Evolutionary conservation across 2,113 vertebrate genomes (phyloP).

Genomic region (Amblyopsis rosae): DNA sequence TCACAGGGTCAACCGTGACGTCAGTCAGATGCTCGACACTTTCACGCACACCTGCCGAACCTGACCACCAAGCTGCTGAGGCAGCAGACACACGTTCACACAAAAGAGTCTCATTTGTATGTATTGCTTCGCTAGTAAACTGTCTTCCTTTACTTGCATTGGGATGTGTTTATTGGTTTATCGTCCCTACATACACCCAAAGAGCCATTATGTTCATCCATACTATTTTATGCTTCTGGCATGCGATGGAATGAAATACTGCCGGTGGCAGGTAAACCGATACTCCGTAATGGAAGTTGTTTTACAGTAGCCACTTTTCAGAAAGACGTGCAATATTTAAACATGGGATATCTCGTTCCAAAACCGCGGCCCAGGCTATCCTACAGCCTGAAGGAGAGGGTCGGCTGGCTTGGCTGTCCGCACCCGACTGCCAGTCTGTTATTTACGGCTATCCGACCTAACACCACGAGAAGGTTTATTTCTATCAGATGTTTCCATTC

Average conservation of each 20-base stretch:
- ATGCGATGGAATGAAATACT: conserved; percentile 62
- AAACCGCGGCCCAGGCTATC: conserved; percentile 49
- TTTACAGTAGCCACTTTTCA: conserved; percentile 75
- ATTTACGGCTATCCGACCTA: conserved; percentile 75
- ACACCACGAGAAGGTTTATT: conserved; percentile 75
- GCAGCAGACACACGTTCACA: conserved; percentile 12
- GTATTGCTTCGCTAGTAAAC: too few relatives aligned
- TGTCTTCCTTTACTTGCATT: background rate
- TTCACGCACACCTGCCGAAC: conserved; percentile 41
- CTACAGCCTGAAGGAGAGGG: conserved; percentile 57
- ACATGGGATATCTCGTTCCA: conserved; percentile 72
- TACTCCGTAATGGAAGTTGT: conserved; percentile 60
- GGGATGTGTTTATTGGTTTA: conserved; percentile 23
- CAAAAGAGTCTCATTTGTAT: background rate
- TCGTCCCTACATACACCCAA: conserved; percentile 43
- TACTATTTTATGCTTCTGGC: conserved; percentile 49
- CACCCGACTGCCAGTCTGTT: conserved; percentile 50
- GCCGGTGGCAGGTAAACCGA: conserved; percentile 61
- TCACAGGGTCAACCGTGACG: conserved; percentile 16
- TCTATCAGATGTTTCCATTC: conserved; percentile 75
- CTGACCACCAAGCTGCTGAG: conserved; percentile 7
- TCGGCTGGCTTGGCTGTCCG: conserved; percentile 38
- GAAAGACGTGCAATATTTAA: conserved; percentile 68
- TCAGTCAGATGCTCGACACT: conserved; percentile 17
- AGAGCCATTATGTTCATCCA: conserved; percentile 53